These are phyloP conservation scores for Amniataba percoides DNA, from an alignment of 2,797 vertebrate genomes.

Conservation along the genomic window DNA sequence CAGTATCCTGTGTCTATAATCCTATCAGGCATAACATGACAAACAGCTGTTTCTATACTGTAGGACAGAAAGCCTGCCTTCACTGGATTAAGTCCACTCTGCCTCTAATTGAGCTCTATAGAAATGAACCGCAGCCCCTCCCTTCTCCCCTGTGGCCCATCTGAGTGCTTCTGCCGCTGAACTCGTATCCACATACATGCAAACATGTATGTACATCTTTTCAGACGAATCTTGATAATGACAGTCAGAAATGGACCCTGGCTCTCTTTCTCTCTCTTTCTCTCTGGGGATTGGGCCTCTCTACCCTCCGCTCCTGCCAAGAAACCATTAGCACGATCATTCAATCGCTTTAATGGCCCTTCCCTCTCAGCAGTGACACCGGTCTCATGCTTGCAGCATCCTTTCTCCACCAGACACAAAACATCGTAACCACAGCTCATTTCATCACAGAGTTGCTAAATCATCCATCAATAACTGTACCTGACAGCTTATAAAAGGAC, in stretches of 20 bases:
- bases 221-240: slow-evolving; percentile 36
- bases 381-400: slow-evolving; percentile 49
- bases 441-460: slow-evolving; percentile 41
- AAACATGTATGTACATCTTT: slow-evolving; percentile 20
- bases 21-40: slow-evolving; percentile 61
- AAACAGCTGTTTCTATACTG: slow-evolving; percentile 51
- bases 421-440: slow-evolving; percentile 9
- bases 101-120: slow-evolving; percentile 56
- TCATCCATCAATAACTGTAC: slow-evolving; percentile 34
- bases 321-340: slow-evolving; percentile 73
- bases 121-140: slow-evolving; percentile 46
- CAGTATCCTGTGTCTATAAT: slow-evolving; percentile 66
- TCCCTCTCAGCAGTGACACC: slow-evolving; percentile 56
- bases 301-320: slow-evolving; percentile 61
- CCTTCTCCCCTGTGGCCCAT: slow-evolving; percentile 42
- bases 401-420: slow-evolving; percentile 29
- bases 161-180: slow-evolving; percentile 43
- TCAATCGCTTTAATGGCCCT: slow-evolving; percentile 70
- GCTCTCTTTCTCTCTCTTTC: slow-evolving; percentile 6
- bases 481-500: slow-evolving; percentile 42
- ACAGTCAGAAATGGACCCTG: slow-evolving; percentile 45
- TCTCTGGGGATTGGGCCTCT: slow-evolving; percentile 39
- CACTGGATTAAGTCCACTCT: slow-evolving; percentile 59
- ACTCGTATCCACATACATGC: slow-evolving; percentile 6
- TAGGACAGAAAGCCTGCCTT: slow-evolving; percentile 55